Evolutionary conservation across 2,888 invertebrate species (phyloP).

Genomic region (Hemaris fuciformis): DNA sequence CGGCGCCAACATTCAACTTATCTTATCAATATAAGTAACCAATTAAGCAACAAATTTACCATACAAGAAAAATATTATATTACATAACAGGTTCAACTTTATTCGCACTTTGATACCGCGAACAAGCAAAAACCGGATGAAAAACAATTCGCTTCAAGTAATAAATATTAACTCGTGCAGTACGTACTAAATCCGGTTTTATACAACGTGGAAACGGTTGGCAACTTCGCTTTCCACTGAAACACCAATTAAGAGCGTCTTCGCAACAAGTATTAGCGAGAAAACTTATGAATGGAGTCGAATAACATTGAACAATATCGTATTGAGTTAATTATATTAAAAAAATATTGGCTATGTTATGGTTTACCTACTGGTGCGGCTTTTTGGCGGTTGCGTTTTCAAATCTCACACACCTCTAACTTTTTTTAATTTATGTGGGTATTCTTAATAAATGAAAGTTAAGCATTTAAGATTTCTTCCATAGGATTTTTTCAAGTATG

Average conservation of each 20-base stretch:
- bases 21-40: too few species aligned
- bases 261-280: slow-evolving; percentile 18
- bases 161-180: slow-evolving; percentile 10
- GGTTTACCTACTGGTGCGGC: too few species aligned
- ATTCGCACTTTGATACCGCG: neutral
- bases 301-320: neutral
- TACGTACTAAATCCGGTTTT: slow-evolving; percentile 1
- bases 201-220: slow-evolving; percentile 14
- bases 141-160: slow-evolving; percentile 14
- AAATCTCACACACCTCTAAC: too few species aligned
- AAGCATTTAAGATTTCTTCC: too few species aligned
- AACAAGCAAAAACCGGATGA: slow-evolving; percentile 1
- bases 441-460: too few species aligned
- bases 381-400: too few species aligned
- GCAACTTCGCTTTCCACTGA: slow-evolving; percentile 17
- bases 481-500: too few species aligned
- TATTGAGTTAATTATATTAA: neutral
- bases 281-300: neutral
- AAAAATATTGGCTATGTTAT: too few species aligned
- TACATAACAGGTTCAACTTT: neutral
- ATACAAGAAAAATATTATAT: neutral
- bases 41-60: neutral
- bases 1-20: too few species aligned
- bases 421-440: too few species aligned
- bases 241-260: slow-evolving; percentile 14